Percentiles rank a stretch among this genome's conserved stretches.
These are phyloP conservation scores for Temnothorax unifasciatus DNA, from an alignment of 2,888 invertebrate species.

Conservation along the genomic window DNA sequence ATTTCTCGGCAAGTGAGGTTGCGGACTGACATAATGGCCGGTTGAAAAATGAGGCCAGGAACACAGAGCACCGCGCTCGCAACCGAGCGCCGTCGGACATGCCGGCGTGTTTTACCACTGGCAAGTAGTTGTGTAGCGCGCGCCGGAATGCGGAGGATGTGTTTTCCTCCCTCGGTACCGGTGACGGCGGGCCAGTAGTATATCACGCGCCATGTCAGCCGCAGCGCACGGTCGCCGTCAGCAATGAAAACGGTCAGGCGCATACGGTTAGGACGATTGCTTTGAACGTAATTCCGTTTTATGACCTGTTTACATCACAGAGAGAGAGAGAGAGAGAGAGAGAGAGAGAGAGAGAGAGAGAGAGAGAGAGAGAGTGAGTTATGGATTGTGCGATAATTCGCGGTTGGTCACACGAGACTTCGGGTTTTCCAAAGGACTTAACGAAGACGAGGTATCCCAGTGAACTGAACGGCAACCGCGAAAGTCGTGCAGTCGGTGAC, in stretches of 20 bases:
- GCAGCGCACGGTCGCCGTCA: conserved; percentile 53
- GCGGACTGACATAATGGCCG: conserved; percentile 14
- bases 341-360: too few species aligned
- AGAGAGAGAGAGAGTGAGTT: too few species aligned
- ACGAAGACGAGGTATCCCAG: background rate
- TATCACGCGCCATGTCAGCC: conserved; percentile 67
- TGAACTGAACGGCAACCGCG: background rate
- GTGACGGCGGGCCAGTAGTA: conserved; percentile 66
- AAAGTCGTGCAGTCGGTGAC: background rate
- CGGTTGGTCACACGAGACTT: background rate
- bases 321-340: too few species aligned
- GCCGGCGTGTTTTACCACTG: conserved; percentile 43
- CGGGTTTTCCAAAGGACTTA: background rate
- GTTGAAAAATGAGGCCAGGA: conserved; percentile 26
- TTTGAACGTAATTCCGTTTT: conserved; percentile 34
- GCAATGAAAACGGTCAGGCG: conserved; percentile 56
- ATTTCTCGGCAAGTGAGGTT: background rate
- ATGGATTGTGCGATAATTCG: conserved; percentile 9
- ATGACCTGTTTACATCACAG: background rate
- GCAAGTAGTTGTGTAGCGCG: conserved; percentile 36
- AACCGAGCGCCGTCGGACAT: conserved; percentile 12
- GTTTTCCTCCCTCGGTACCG: background rate
- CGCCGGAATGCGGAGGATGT: conserved; percentile 41
- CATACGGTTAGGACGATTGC: conserved; percentile 30
- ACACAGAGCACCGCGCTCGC: background rate